Conservation (phyloP, 2,888 invertebrate genomes). For the Drosophila anomalata region DNA sequence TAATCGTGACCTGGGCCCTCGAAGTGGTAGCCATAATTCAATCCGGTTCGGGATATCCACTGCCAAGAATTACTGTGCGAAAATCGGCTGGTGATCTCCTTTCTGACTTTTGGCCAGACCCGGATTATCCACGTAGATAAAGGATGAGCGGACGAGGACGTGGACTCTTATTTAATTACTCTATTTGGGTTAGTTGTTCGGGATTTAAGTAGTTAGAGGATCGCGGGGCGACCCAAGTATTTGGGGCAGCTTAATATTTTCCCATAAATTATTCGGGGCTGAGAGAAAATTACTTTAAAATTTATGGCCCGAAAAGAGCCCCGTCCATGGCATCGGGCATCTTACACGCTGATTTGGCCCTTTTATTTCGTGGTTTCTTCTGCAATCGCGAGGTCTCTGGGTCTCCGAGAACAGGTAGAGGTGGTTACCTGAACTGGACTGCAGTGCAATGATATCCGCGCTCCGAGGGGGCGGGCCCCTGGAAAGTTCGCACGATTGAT, state of each 20-base stretch:
- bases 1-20: slow-evolving; percentile 82
- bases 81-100: slow-evolving; percentile 28
- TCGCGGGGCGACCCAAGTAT: slow-evolving; percentile 38
- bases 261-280: slow-evolving; percentile 75
- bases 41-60: slow-evolving; percentile 43
- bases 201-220: slow-evolving; percentile 8
- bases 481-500: slow-evolving; percentile 79
- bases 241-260: slow-evolving; percentile 73
- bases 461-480: slow-evolving; percentile 67
- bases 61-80: slow-evolving; percentile 54
- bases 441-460: slow-evolving; percentile 71
- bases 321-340: slow-evolving; percentile 26
- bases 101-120: not conserved
- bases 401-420: slow-evolving; percentile 58
- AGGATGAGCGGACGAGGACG: slow-evolving; percentile 1
- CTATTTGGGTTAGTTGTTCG: slow-evolving; percentile 50
- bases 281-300: slow-evolving; percentile 79
- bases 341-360: slow-evolving; percentile 74
- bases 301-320: slow-evolving; percentile 65
- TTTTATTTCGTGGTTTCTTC: slow-evolving; percentile 60
- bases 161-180: slow-evolving; percentile 63
- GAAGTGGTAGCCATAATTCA: slow-evolving; percentile 56
- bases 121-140: slow-evolving; percentile 17
- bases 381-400: slow-evolving; percentile 68
- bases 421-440: slow-evolving; percentile 26